phyloP scores from a whole-genome alignment of 2,797 vertebrate species.

The Acanthurus leucopareius region DNA sequence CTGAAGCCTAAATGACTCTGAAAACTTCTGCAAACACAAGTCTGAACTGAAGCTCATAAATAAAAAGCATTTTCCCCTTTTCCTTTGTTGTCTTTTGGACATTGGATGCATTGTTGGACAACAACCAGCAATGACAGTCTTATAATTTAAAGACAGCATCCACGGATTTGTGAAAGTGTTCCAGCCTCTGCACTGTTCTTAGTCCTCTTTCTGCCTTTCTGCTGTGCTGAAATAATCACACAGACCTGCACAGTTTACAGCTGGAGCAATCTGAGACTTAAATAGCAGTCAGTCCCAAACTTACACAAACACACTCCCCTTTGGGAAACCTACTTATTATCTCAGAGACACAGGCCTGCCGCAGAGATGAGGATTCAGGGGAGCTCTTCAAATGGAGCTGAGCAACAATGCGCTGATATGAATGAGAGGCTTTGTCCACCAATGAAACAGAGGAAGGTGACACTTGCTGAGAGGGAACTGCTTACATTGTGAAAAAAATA shows the following conservation, averaged over 20 bases:
- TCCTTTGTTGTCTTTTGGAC: neutral
- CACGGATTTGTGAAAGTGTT: constrained; percentile 6
- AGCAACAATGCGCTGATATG: constrained; percentile 22
- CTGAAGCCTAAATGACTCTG: neutral
- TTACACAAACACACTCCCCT: constrained; percentile 63
- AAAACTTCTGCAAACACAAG: constrained; percentile 17
- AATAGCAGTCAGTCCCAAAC: constrained; percentile 68
- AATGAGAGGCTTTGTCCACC: constrained; percentile 20
- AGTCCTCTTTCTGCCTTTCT: constrained; percentile 14
- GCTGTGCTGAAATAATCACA: constrained; percentile 34
- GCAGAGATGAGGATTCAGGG: constrained; percentile 34
- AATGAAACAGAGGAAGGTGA: neutral
- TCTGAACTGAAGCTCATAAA: constrained; percentile 9
- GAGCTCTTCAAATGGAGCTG: constrained; percentile 30
- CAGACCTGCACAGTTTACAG: constrained; percentile 51
- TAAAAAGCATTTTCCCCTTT: neutral
- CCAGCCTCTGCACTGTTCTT: constrained; percentile 12
- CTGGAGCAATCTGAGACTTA: constrained; percentile 63
- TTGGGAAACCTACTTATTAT: constrained; percentile 77
- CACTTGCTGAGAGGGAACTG: too few species aligned
- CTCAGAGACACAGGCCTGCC: constrained; percentile 51
- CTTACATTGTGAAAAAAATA: neutral
- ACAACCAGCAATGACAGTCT: neutral
- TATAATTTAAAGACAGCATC: neutral
- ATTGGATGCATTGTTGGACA: neutral